Evolutionary conservation across 2,113 vertebrate species (phyloP).

Genomic region (Lycocorax pyrrhopterus): DNA sequence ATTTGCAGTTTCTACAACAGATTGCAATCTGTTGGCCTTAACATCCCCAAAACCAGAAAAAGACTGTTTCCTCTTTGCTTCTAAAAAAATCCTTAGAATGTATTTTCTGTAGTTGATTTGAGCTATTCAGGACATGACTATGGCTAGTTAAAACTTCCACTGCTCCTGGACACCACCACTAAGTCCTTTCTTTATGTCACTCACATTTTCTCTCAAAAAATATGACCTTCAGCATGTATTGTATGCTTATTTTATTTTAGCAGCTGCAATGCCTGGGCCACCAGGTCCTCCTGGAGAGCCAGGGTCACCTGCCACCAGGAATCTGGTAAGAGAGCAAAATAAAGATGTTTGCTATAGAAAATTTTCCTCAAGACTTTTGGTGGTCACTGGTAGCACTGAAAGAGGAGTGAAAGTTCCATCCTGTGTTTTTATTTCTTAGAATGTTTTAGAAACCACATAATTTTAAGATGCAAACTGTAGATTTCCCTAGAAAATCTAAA

Average conservation of each 20-base stretch:
- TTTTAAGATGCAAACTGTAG: not conserved
- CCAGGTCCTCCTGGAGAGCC: conserved; percentile 88
- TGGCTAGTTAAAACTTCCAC: not conserved
- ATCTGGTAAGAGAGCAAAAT: conserved; percentile 73
- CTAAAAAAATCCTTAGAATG: not conserved
- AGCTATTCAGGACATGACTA: not conserved
- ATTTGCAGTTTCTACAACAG: not conserved
- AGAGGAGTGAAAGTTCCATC: not conserved
- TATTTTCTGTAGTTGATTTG: not conserved
- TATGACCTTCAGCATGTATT: not conserved
- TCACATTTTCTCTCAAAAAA: not conserved
- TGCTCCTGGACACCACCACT: not conserved
- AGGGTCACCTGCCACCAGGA: conserved; percentile 77
- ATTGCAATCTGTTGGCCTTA: not conserved
- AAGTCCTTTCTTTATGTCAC: not conserved
- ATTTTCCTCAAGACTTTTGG: not conserved
- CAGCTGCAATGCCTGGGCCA: conserved; percentile 79
- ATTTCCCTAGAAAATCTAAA: not conserved
- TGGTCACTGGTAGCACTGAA: not conserved
- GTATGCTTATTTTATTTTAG: conserved; percentile 61
- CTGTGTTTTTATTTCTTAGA: not conserved
- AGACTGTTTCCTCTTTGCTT: not conserved
- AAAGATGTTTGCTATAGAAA: not conserved
- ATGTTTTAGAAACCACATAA: not conserved
- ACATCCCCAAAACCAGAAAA: not conserved